Conservation (phyloP, 1,140 invertebrate genomes). For the Megalopta genalis region DNA sequence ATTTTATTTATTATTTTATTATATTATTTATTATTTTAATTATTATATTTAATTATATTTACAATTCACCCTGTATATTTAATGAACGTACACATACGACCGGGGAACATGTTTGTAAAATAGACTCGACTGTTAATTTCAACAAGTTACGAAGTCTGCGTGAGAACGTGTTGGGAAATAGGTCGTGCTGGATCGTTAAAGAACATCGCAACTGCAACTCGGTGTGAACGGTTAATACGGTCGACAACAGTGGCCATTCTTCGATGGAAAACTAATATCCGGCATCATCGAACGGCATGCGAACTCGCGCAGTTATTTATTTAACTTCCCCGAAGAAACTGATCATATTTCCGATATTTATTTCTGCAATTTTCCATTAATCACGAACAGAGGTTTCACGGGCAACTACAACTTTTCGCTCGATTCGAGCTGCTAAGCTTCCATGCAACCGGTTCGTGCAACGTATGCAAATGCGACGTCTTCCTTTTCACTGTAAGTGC, state of each 20-base stretch:
- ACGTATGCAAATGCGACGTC: background rate
- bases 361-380: constrained; percentile 56
- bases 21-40: too few species aligned
- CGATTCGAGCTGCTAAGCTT: background rate
- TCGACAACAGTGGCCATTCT: constrained; percentile 31
- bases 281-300: constrained; percentile 31
- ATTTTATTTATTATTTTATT: too few species aligned
- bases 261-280: constrained; percentile 57
- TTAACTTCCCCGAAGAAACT: constrained; percentile 40
- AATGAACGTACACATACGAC: too few species aligned
- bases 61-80: too few species aligned
- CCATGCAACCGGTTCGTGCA: background rate
- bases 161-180: background rate
- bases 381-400: constrained; percentile 28
- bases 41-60: too few species aligned
- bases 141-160: background rate
- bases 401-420: background rate
- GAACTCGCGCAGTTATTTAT: constrained; percentile 50
- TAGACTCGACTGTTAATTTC: too few species aligned
- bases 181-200: constrained; percentile 29
- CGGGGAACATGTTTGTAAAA: too few species aligned
- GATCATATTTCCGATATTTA: constrained; percentile 65
- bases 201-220: constrained; percentile 31
- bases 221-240: constrained; percentile 10
- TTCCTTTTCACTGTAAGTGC: background rate